Evolutionary conservation across 2,113 vertebrate genomes (phyloP).

Genomic region (Calypte anna): DNA sequence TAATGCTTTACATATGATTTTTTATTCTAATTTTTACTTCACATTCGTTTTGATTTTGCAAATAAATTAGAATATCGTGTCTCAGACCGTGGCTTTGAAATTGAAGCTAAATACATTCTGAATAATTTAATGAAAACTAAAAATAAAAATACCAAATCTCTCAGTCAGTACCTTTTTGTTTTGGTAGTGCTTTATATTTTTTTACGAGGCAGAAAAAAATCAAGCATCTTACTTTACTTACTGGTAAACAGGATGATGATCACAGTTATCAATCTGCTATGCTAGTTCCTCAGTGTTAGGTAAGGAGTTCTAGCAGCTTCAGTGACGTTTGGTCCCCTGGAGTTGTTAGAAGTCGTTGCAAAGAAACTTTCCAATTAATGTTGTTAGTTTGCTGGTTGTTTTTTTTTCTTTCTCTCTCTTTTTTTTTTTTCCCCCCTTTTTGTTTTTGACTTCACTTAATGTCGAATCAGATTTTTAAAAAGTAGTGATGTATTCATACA

Average conservation of each 20-base stretch:
- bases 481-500: conserved; percentile 25
- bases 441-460: neutral
- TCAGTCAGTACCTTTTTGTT: neutral
- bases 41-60: neutral
- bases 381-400: neutral
- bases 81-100: neutral
- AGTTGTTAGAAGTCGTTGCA: conserved; percentile 23
- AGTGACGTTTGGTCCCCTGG: neutral
- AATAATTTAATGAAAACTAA: neutral
- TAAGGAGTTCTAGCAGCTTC: neutral
- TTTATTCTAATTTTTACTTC: neutral
- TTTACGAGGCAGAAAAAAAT: neutral
- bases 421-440: neutral
- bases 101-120: neutral
- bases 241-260: neutral
- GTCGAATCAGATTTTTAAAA: neutral
- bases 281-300: neutral
- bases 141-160: neutral
- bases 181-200: neutral
- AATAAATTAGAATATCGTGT: neutral
- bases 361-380: neutral
- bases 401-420: too few species aligned
- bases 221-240: neutral
- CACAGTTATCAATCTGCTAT: neutral
- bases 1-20: neutral